A percentile compares a stretch with the other conserved stretches of the same genome.
phyloP scores from a whole-genome alignment of 1,140 invertebrate genomes.

The Aphelenchoides fujianensis region DNA sequence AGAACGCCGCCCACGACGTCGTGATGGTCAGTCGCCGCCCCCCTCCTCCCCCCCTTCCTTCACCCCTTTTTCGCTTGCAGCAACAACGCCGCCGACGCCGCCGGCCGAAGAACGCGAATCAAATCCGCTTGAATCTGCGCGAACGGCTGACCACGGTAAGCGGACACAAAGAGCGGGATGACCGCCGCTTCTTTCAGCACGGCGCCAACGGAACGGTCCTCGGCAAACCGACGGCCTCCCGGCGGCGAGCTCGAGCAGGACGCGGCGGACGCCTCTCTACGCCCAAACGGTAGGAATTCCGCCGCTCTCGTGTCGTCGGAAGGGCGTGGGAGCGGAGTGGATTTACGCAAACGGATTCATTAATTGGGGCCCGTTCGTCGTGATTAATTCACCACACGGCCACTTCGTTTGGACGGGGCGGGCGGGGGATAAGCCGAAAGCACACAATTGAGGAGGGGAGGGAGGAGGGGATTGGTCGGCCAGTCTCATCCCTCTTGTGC shows the following conservation, averaged over 20 bases:
- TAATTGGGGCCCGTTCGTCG: no score
- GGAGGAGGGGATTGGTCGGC: neutral
- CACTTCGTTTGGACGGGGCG: no score
- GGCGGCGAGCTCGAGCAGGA: neutral
- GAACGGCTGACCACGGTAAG: neutral
- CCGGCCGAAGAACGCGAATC: neutral
- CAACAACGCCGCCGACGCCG: neutral
- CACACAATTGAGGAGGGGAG: no score
- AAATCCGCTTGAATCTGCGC: neutral
- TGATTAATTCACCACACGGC: neutral
- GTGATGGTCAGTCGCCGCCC: neutral
- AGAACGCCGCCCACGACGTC: neutral
- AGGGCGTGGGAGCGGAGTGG: neutral
- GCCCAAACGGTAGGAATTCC: conserved; percentile 1
- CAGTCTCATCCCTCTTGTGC: no score
- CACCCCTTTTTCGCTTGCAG: neutral
- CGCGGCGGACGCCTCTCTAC: neutral
- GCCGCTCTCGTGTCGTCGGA: neutral
- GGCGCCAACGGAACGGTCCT: neutral
- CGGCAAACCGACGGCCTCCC: neutral
- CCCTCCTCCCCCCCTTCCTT: neutral
- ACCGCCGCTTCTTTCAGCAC: neutral
- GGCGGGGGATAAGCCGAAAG: no score
- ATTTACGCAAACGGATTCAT: conserved; percentile 1
- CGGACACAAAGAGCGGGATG: no score